Base-by-base conservation (phyloP, 2,888 invertebrate species). In the Diarsia dahlii region DNA sequence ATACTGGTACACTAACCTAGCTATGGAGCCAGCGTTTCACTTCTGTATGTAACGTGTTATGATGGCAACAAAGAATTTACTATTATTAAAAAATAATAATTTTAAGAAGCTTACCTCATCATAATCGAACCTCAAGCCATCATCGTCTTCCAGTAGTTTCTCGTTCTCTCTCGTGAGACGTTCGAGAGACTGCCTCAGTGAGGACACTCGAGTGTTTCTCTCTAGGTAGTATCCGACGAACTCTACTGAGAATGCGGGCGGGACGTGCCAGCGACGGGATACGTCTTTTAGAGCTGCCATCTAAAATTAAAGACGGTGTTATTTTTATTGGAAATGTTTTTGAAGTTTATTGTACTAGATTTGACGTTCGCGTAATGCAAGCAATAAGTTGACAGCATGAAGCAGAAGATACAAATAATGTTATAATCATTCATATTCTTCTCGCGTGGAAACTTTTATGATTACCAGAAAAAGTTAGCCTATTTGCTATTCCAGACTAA, bases 171-270 rank as follows among this genome's bases (percentile, higher is more conserved):
- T 97, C 0, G 98, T 97, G 71, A 98, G 97, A 65, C 98, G 97
- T 86, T 98, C 98, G 10, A 99, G 95, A 50, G 98, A 98, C 45
- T 97, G 97, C 87, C 98, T 98, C 95, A 99, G 97, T 20, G 98
- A 98, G 8, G 98, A 97, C 75, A 99, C 97, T 20, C 99, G 97
- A 8, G 98, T 97, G 92, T 99, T 99, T 45, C 99, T 97, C 93
- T 99, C 99, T 74, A 99, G 95, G 92, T 99, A 99, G 93, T 99
- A 99, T 1, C 98, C 99, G 69, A 99, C 98, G 93, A 99, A 99
- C 93, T 99, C 99, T 0, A 99, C 98, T 66, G 98, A 99, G 92
- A 99, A 99, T 0, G 99, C 99, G 0, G 99, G 99, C 0, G 99
- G 98, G 80, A 99, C 98, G 93, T 99, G 99, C 98, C 99, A 99